Conservation (phyloP, 2,113 vertebrate species). For the Hyperoodon ampullatus region DNA sequence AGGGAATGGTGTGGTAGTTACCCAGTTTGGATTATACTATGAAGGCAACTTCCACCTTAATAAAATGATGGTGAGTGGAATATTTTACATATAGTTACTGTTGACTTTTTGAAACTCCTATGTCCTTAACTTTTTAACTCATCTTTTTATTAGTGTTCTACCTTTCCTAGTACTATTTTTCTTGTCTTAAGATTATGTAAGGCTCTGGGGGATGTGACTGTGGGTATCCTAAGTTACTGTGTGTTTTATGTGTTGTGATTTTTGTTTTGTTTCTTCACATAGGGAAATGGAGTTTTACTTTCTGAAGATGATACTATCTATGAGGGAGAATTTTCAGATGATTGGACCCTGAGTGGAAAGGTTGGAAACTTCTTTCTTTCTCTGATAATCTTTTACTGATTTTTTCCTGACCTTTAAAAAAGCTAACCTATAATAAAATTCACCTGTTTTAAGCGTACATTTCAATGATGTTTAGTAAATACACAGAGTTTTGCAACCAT, state of each 20-base stretch:
- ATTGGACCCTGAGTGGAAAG: constrained; percentile 98
- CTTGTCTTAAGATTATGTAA: not conserved
- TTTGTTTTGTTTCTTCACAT: constrained; percentile 43
- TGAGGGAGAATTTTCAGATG: constrained; percentile 97
- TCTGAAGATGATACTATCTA: constrained; percentile 98
- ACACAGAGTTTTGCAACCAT: not conserved
- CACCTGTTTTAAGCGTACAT: not conserved
- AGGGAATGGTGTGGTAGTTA: constrained; percentile 96
- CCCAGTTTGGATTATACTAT: constrained; percentile 98
- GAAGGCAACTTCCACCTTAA: constrained; percentile 96
- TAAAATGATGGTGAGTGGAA: constrained; percentile 96
- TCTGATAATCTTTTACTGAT: not conserved
- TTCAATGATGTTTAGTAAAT: not conserved
- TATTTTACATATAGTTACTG: accelerated
- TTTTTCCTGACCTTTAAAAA: constrained; percentile 16
- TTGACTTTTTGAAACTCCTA: not conserved
- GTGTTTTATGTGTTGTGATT: not conserved
- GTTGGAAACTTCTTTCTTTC: constrained; percentile 79
- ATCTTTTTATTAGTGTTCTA: not conserved
- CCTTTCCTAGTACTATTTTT: not conserved
- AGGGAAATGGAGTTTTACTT: constrained; percentile 95
- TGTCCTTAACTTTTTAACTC: not conserved
- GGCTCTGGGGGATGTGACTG: not conserved
- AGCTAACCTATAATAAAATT: not conserved
- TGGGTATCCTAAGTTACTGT: not conserved